A percentile compares a stretch with the other conserved stretches of the same genome.
These are phyloP conservation scores for Amblyteles armatorius DNA, from an alignment of 2,888 invertebrate species.

Conservation along the genomic window DNA sequence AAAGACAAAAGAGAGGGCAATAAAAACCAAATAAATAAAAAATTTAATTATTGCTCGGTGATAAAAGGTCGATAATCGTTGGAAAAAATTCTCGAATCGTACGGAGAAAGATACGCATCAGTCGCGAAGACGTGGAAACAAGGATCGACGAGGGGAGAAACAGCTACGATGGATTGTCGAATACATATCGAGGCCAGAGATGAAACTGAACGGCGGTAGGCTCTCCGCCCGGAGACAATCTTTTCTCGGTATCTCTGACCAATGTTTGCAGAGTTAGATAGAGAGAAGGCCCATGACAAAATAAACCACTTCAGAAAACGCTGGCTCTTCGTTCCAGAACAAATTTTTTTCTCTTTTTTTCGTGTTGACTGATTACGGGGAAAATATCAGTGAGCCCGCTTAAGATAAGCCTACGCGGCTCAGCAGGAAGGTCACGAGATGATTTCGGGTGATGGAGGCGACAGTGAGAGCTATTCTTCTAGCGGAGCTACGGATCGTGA, in stretches of 20 bases:
- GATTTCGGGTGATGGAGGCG: constrained; percentile 41
- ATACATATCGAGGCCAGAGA: constrained; percentile 56
- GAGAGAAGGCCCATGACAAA: constrained; percentile 75
- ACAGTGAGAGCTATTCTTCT: neutral
- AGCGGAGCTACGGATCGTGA: neutral
- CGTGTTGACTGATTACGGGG: constrained; percentile 74
- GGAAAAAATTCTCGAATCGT: neutral
- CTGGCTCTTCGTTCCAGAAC: constrained; percentile 72
- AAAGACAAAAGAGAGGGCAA: neutral
- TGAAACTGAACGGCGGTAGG: constrained; percentile 53
- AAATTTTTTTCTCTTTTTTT: constrained; percentile 76
- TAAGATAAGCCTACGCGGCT: constrained; percentile 73
- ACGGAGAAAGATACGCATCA: neutral
- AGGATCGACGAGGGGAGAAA: neutral
- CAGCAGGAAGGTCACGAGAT: constrained; percentile 51
- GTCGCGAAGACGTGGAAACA: neutral
- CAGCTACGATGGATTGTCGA: constrained; percentile 35
- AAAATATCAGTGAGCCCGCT: constrained; percentile 74
- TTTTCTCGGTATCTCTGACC: constrained; percentile 78
- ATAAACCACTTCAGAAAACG: constrained; percentile 82
- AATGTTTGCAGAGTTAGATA: constrained; percentile 79
- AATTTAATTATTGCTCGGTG: neutral
- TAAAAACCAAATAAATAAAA: neutral
- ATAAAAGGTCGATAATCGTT: constrained; percentile 34
- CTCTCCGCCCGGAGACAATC: constrained; percentile 61